phyloP scores from a whole-genome alignment of 2,797 vertebrate species.

The Margarornis squamiger region DNA sequence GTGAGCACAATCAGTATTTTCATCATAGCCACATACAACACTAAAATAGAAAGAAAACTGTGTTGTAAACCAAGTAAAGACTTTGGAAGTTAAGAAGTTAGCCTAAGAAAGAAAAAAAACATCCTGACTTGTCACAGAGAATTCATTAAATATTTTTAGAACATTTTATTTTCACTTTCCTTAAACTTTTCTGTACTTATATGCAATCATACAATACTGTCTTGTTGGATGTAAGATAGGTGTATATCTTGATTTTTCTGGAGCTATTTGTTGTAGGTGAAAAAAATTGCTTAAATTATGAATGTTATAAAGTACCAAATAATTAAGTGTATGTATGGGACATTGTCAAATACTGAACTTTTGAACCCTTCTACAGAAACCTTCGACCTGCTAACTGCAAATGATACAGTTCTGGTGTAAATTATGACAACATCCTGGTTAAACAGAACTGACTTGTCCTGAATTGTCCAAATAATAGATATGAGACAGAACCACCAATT shows the following conservation, averaged over 20 bases:
- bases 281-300: neutral
- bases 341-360: neutral
- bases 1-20: neutral
- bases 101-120: neutral
- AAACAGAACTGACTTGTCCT: neutral
- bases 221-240: neutral
- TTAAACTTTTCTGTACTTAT: neutral
- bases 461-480: neutral
- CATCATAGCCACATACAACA: neutral
- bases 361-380: neutral
- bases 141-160: neutral
- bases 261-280: neutral
- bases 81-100: neutral
- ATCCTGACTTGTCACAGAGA: accelerated
- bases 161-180: neutral
- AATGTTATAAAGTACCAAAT: neutral
- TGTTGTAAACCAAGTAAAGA: neutral
- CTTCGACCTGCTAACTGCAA: neutral
- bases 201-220: neutral
- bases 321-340: neutral
- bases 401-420: neutral
- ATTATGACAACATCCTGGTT: neutral
- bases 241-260: neutral
- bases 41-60: neutral
- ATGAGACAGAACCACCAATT: neutral